A percentile compares a stretch with the other conserved stretches of the same genome.
These are phyloP conservation scores for Philopotamus ludificatus DNA, from an alignment of 1,140 invertebrate genomes.

Conservation along the genomic window DNA sequence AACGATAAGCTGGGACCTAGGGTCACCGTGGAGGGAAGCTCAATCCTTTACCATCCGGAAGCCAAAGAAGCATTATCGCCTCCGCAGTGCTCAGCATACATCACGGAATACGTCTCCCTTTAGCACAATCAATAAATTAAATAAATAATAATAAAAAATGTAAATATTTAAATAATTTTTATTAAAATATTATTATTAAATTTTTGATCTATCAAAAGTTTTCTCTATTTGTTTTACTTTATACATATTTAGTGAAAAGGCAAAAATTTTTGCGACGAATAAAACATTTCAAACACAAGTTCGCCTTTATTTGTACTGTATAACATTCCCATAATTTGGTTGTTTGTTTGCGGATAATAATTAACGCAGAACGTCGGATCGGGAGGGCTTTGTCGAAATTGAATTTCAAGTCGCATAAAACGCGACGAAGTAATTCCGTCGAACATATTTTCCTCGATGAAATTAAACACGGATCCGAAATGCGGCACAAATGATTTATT, in stretches of 20 bases:
- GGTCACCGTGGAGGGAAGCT: constrained; percentile 81
- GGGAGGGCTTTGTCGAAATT: no score
- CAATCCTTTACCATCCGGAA: constrained; percentile 76
- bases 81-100: constrained; percentile 33
- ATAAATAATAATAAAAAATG: constrained; percentile 21
- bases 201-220: constrained; percentile 36
- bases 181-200: constrained; percentile 25
- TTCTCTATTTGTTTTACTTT: constrained; percentile 36
- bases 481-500: no score
- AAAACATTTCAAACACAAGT: constrained; percentile 19
- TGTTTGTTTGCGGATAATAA: no score
- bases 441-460: no score
- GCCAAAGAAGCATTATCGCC: constrained; percentile 42
- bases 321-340: no score
- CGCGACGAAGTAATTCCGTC: no score
- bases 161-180: constrained; percentile 31
- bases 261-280: not conserved
- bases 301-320: not conserved
- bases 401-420: no score
- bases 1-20: constrained; percentile 89
- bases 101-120: constrained; percentile 39
- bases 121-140: constrained; percentile 36
- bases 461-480: no score
- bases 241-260: constrained; percentile 22
- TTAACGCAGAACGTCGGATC: no score